Conservation (phyloP, 2,797 vertebrate genomes). For the Geotrypetes seraphini region DNA sequence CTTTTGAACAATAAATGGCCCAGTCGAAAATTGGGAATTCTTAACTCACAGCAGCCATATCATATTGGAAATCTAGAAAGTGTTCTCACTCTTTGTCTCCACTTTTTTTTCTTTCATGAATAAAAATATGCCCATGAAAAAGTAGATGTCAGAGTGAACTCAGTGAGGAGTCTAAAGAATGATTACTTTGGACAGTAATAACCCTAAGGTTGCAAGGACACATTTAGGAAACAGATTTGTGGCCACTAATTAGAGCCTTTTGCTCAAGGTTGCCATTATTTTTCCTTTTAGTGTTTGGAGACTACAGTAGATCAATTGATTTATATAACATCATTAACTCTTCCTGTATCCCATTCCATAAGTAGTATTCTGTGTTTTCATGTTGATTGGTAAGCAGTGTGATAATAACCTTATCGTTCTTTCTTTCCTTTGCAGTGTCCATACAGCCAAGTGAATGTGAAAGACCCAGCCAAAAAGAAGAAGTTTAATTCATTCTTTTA, state of each 20-base stretch:
- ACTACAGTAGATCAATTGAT: slow-evolving; percentile 32
- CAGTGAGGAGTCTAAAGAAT: slow-evolving; percentile 8
- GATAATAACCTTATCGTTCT: slow-evolving; percentile 25
- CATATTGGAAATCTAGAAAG: too few relatives aligned
- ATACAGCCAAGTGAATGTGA: slow-evolving; percentile 70
- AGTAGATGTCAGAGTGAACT: not conserved
- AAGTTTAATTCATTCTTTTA: slow-evolving; percentile 61
- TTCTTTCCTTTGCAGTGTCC: slow-evolving; percentile 67
- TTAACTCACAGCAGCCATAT: too few relatives aligned
- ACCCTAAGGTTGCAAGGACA: slow-evolving; percentile 24
- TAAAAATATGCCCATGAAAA: too few relatives aligned
- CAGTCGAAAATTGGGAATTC: too few relatives aligned
- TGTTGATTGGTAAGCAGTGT: slow-evolving; percentile 14
- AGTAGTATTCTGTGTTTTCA: slow-evolving; percentile 17
- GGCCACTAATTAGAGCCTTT: slow-evolving; percentile 44
- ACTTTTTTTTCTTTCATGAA: too few relatives aligned
- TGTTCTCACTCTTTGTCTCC: too few relatives aligned
- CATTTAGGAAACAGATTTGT: slow-evolving; percentile 39
- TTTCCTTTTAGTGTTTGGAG: slow-evolving; percentile 25
- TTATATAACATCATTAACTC: slow-evolving; percentile 29
- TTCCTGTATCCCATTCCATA: too few relatives aligned
- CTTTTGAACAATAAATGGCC: too few relatives aligned
- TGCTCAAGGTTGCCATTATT: slow-evolving; percentile 30
- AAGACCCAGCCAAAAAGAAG: slow-evolving; percentile 69
- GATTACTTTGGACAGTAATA: slow-evolving; percentile 25